Percentiles rank a stretch among this genome's conserved stretches.
Evolutionary conservation across 2,888 invertebrate species (phyloP).

Genomic region (Koerneria pararmatus): DNA sequence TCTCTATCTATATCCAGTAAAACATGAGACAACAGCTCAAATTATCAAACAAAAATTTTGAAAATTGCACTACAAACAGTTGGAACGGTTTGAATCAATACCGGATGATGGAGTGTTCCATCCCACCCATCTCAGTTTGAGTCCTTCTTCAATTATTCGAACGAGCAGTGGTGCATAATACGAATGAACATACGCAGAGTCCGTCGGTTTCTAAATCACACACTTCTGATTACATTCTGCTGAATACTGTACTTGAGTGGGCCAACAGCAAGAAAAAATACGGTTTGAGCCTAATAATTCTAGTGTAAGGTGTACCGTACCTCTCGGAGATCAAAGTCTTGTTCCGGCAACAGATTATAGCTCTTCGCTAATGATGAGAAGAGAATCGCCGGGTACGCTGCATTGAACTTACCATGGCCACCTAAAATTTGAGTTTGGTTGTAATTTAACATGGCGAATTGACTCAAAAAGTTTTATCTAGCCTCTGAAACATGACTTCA

Average conservation of each 20-base stretch:
- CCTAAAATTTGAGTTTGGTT: neutral
- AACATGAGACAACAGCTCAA: no score
- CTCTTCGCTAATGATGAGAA: slow-evolving; percentile 35
- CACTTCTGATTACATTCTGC: neutral
- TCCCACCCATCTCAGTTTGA: slow-evolving; percentile 35
- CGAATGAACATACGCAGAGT: slow-evolving; percentile 85
- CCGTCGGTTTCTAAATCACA: slow-evolving; percentile 69
- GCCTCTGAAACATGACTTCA: no score
- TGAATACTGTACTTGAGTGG: neutral
- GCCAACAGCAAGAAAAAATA: neutral
- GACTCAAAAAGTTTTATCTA: no score
- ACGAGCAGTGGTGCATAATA: slow-evolving; percentile 87
- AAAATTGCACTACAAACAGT: neutral
- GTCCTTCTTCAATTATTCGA: slow-evolving; percentile 68
- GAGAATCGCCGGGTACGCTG: slow-evolving; percentile 28
- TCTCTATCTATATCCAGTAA: no score
- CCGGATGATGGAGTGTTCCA: slow-evolving; percentile 31
- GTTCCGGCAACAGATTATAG: slow-evolving; percentile 32
- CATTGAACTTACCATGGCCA: neutral
- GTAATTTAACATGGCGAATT: no score
- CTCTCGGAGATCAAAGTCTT: slow-evolving; percentile 23
- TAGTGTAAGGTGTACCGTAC: neutral
- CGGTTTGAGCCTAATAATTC: neutral
- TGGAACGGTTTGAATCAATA: neutral
- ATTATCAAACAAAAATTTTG: neutral